Evolutionary conservation across 2,888 invertebrate species (phyloP), one percentile per base, ranked within the genome.

Genomic region (Furcula furcula): DNA sequence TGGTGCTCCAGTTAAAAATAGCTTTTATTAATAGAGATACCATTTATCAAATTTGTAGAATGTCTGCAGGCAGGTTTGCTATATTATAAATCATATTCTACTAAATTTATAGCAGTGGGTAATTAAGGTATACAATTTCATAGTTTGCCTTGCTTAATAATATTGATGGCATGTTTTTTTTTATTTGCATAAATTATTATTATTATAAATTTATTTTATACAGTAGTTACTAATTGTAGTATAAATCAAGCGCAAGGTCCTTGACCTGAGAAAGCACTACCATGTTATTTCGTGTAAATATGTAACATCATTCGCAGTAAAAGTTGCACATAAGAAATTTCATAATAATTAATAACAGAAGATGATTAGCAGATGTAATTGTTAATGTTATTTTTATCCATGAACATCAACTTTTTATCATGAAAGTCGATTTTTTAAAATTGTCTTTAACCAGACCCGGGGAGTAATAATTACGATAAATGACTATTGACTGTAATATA

Each of bases 221-320:
- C 51, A 33, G 70, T 79, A 76, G 73, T 52, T 61, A 73, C 61
- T 70, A 68, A 66, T 71, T 39, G 32, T 59, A 5, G 43, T 71
- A 62, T 76, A 71, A 75, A 67, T 59, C 79, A 81, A 81, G 77
- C 41, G 82, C 86, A 83, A 84, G 76, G 70, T 61, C 16, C 20
- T 27, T 33, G n/a, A n/a, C n/a, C 7, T 19, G 7, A 1, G 9
- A 29, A 18, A 12, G 9, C 2, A 29, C 11, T 34, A 11, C 13
- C 18, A 39, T 34, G 15, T 20, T 10, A 27, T 10, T n/a, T 7
- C 34, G 35, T 56, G 40, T 58, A 52, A 34, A 48, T 45, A 44
- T 34, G 29, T 28, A 30, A 34, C n/a, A n/a, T n/a, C n/a, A n/a
- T n/a, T n/a, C n/a, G n/a, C n/a, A n/a, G n/a, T n/a, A n/a, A n/a